These are phyloP conservation scores for Melinopterus prodromus DNA, from an alignment of 2,888 invertebrate species.

Conservation along the genomic window DNA sequence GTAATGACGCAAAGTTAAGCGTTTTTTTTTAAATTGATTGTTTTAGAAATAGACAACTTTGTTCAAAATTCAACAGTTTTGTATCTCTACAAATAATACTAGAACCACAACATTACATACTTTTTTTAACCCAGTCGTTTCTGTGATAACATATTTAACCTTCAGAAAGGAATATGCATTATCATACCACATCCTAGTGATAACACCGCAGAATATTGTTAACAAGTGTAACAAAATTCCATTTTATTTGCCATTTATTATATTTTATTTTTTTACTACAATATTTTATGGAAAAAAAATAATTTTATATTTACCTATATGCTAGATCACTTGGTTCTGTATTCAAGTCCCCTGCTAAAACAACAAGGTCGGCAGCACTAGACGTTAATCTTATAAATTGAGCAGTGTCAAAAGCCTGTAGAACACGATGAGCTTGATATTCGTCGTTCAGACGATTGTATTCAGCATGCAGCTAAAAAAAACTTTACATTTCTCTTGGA, in stretches of 20 bases:
- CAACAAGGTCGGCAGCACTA: slow-evolving; percentile 78
- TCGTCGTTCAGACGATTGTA: slow-evolving; percentile 86
- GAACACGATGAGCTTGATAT: slow-evolving; percentile 90
- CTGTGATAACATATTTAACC: too few species aligned
- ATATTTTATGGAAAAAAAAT: not conserved
- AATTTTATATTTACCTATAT: slow-evolving; percentile 63
- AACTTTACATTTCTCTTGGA: slow-evolving; percentile 22
- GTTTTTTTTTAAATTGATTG: too few species aligned
- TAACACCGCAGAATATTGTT: too few species aligned
- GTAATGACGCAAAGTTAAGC: too few species aligned
- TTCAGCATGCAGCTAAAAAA: slow-evolving; percentile 89
- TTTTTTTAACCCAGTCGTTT: too few species aligned
- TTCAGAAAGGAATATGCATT: too few species aligned
- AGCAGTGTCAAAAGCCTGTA: slow-evolving; percentile 94
- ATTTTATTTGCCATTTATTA: not conserved
- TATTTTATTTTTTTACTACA: not conserved
- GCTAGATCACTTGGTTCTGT: slow-evolving; percentile 87
- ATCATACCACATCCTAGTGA: too few species aligned
- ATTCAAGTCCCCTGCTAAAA: slow-evolving; percentile 95
- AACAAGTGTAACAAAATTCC: not conserved
- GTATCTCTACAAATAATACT: too few species aligned
- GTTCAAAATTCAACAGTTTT: too few species aligned
- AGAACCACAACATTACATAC: too few species aligned
- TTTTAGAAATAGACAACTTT: too few species aligned
- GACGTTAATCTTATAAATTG: slow-evolving; percentile 92